A percentile compares a stretch with the other conserved stretches of the same genome.
These are phyloP conservation scores for Anagrus nilaparvatae DNA, from an alignment of 1,140 invertebrate genomes.

Conservation along the genomic window DNA sequence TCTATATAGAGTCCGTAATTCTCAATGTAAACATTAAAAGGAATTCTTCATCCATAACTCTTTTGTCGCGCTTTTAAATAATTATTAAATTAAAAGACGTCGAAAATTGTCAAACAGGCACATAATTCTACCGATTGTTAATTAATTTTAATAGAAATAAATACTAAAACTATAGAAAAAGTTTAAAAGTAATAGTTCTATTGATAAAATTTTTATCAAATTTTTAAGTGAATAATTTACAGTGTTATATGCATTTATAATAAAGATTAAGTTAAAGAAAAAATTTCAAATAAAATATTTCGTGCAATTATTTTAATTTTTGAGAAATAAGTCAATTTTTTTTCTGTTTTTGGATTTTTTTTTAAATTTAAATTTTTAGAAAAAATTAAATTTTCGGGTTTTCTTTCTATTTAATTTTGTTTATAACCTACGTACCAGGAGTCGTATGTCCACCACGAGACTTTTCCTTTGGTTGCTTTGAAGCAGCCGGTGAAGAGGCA, in stretches of 20 bases:
- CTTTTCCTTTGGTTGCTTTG: constrained; percentile 35
- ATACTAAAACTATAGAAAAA: too few species aligned
- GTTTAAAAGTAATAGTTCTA: neutral
- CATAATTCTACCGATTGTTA: too few species aligned
- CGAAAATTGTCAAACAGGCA: too few species aligned
- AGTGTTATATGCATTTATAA: neutral
- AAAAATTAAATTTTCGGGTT: neutral
- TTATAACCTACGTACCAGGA: constrained; percentile 34
- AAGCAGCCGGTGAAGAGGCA: constrained; percentile 14
- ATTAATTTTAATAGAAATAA: too few species aligned
- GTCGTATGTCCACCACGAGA: constrained; percentile 38
- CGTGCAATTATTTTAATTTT: neutral
- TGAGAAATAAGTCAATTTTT: neutral
- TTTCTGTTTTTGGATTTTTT: neutral
- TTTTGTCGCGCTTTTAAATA: too few species aligned
- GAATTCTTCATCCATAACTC: too few species aligned
- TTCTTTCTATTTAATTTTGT: constrained; percentile 4
- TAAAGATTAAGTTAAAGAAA: too few species aligned
- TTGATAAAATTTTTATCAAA: neutral
- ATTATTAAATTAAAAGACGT: too few species aligned
- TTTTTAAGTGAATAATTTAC: neutral
- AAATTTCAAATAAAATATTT: too few species aligned
- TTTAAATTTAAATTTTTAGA: neutral
- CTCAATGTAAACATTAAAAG: too few species aligned
- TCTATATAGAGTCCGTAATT: too few species aligned